phyloP scores from a whole-genome alignment of 2,888 invertebrate species.

The Ephialtes manifestator region DNA sequence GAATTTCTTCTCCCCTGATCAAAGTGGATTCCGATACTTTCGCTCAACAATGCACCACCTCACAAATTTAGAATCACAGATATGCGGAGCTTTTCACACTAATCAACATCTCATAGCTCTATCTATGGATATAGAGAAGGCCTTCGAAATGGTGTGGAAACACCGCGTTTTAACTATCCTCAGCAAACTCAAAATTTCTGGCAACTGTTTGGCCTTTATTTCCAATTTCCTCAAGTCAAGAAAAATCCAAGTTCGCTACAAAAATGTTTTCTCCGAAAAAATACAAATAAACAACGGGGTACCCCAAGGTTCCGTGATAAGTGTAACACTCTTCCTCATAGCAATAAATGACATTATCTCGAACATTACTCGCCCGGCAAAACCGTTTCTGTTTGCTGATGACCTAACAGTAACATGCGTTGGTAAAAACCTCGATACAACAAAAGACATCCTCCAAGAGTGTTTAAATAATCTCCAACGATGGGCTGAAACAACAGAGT shows the following conservation, averaged over 20 bases:
- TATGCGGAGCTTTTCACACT: constrained; percentile 4
- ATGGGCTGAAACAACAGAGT: constrained; percentile 60
- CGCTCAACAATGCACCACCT: constrained; percentile 64
- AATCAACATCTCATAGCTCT: constrained; percentile 44
- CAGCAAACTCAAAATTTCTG: constrained; percentile 45
- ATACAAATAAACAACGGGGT: constrained; percentile 58
- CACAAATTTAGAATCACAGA: constrained; percentile 53
- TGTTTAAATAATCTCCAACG: constrained; percentile 56
- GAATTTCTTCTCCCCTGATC: constrained; percentile 5
- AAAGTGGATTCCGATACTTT: constrained; percentile 45
- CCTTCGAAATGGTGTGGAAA: constrained; percentile 53
- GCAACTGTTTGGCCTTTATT: constrained; percentile 52
- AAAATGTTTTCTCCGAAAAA: constrained; percentile 35
- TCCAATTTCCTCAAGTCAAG: constrained; percentile 64
- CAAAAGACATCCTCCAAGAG: constrained; percentile 58
- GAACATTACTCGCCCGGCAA: constrained; percentile 44
- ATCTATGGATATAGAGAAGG: constrained; percentile 50
- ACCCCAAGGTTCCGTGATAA: constrained; percentile 67
- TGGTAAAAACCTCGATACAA: constrained; percentile 58
- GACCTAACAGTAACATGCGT: constrained; percentile 59
- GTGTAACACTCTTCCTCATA: constrained; percentile 66
- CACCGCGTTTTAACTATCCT: constrained; percentile 60
- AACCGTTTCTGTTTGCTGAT: constrained; percentile 61
- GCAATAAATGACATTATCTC: constrained; percentile 65
- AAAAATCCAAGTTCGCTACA: constrained; percentile 51